These are phyloP conservation scores for Festucalex cinctus DNA, from an alignment of 2,113 vertebrate genomes.

Conservation along the genomic window DNA sequence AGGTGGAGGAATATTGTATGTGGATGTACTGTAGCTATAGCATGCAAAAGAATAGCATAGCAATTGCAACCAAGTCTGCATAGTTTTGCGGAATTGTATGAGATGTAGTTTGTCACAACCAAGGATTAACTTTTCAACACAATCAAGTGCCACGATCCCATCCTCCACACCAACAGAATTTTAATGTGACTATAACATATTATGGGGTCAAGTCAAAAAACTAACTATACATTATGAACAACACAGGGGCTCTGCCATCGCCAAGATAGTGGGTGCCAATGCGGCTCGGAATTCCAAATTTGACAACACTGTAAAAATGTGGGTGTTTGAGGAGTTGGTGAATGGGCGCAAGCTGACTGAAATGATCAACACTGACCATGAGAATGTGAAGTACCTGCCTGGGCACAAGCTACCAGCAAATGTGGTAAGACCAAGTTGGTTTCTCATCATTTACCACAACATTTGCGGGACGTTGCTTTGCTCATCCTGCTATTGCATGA, in stretches of 20 bases:
- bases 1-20: too few species aligned
- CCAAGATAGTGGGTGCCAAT: constrained; percentile 89
- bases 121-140: neutral
- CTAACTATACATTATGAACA: constrained; percentile 10
- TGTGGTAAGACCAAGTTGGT: constrained; percentile 77
- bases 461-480: constrained; percentile 5
- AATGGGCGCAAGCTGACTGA: constrained; percentile 85
- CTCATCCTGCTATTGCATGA: neutral
- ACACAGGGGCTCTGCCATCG: constrained; percentile 91
- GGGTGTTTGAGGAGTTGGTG: constrained; percentile 93
- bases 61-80: too few species aligned
- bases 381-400: constrained; percentile 93
- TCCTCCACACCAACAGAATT: neutral
- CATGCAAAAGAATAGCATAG: too few species aligned
- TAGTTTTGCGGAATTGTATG: too few species aligned
- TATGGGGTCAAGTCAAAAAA: neutral
- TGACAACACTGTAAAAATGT: constrained; percentile 85
- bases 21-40: too few species aligned
- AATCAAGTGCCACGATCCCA: neutral
- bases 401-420: constrained; percentile 89
- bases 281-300: constrained; percentile 77
- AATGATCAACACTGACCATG: constrained; percentile 91
- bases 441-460: neutral
- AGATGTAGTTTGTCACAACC: too few species aligned
- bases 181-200: neutral